Conservation (phyloP, 1,140 invertebrate species). For the Drosophila kurseongensis region DNA sequence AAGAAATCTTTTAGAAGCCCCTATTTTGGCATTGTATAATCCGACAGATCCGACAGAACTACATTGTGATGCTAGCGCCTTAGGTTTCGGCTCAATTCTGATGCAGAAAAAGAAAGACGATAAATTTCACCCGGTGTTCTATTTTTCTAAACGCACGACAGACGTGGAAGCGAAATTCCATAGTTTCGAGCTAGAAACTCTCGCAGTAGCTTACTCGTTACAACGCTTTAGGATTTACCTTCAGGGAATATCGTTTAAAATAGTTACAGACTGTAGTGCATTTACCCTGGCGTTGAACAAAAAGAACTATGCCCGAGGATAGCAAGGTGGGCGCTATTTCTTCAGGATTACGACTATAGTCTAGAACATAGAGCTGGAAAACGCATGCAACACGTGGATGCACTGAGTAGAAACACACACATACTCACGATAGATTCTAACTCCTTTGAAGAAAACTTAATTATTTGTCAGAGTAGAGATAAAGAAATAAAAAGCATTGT, state of each 20-base stretch:
- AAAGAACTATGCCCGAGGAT: too few relatives aligned
- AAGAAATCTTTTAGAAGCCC: background rate
- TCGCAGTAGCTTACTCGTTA: background rate
- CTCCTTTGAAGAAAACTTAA: too few relatives aligned
- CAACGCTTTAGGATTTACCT: background rate
- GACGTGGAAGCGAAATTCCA: background rate
- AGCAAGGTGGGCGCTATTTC: too few relatives aligned
- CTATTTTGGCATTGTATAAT: background rate
- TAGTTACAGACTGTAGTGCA: slow-evolving; percentile 1
- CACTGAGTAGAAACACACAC: slow-evolving; percentile 3
- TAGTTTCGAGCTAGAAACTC: slow-evolving; percentile 1
- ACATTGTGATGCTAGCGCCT: slow-evolving; percentile 3
- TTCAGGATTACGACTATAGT: background rate
- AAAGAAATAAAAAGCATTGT: too few relatives aligned
- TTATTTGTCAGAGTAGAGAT: too few relatives aligned
- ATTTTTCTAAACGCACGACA: slow-evolving; percentile 1
- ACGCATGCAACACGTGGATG: slow-evolving; percentile 6
- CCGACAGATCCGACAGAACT: background rate
- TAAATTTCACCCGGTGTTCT: slow-evolving; percentile 4
- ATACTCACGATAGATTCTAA: slow-evolving; percentile 6
- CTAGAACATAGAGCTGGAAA: slow-evolving; percentile 4
- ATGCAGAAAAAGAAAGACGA: slow-evolving; percentile 4
- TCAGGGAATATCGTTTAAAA: background rate
- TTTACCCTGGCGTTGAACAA: background rate
- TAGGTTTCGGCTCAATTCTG: background rate